Evolutionary conservation across 2,888 invertebrate species (phyloP).

Genomic region (Masnerella sp.): DNA sequence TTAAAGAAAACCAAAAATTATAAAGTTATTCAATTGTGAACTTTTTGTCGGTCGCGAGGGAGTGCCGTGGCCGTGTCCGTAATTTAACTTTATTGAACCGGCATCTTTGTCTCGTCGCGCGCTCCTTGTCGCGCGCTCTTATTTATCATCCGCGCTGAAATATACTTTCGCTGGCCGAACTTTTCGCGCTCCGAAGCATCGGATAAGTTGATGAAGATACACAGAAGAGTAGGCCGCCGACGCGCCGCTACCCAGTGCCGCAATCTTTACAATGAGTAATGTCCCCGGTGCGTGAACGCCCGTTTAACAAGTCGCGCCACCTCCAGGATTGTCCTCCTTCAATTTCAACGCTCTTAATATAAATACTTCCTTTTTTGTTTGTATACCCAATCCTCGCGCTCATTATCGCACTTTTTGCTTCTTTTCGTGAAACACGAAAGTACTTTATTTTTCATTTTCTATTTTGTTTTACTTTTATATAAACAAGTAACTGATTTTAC

Average conservation of each 20-base stretch:
- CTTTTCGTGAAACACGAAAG: too few species aligned
- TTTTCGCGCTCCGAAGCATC: conserved; percentile 55
- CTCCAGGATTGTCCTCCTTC: too few species aligned
- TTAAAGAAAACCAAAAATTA: conserved; percentile 67
- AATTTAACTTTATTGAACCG: conserved; percentile 66
- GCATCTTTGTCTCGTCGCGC: conserved; percentile 22
- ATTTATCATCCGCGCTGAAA: conserved; percentile 50
- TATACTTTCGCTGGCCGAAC: conserved; percentile 49
- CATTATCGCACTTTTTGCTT: too few species aligned
- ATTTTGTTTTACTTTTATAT: too few species aligned
- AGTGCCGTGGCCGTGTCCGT: conserved; percentile 48
- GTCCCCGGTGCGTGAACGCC: conserved; percentile 33
- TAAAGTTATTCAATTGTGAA: conserved; percentile 68
- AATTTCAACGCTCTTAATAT: too few species aligned
- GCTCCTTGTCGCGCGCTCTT: conserved; percentile 40
- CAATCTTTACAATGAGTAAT: conserved; percentile 55
- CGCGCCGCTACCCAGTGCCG: conserved; percentile 5
- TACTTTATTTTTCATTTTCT: too few species aligned
- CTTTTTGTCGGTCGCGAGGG: conserved; percentile 46
- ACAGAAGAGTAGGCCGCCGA: conserved; percentile 40
- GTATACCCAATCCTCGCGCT: too few species aligned
- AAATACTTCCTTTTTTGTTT: too few species aligned
- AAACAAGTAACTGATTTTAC: too few species aligned
- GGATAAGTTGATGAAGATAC: conserved; percentile 59
- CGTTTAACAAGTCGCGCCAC: too few species aligned